These are phyloP conservation scores for Seira musarum DNA, from an alignment of 2,888 invertebrate species.

Conservation along the genomic window DNA sequence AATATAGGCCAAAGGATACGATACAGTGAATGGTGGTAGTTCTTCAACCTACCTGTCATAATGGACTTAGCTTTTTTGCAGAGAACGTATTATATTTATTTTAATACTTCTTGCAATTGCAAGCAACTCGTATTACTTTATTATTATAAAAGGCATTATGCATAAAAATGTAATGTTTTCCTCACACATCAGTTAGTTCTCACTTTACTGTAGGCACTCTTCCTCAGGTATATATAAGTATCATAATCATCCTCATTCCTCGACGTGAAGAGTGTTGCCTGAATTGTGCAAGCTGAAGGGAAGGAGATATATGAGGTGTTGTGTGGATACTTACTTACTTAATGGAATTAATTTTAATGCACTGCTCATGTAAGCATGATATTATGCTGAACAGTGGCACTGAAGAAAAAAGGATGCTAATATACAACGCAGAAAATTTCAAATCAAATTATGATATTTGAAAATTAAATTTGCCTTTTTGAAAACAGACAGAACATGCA, in stretches of 20 bases:
- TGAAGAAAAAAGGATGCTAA: neutral
- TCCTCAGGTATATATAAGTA: neutral
- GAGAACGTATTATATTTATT: too few relatives aligned
- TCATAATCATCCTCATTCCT: too few relatives aligned
- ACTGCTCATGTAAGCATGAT: conserved; percentile 6
- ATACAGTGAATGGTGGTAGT: neutral
- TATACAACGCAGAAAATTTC: conserved; percentile 8
- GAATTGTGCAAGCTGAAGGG: too few relatives aligned
- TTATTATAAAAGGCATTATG: neutral
- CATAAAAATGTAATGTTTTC: neutral
- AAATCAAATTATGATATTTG: conserved; percentile 1
- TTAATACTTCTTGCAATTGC: too few relatives aligned
- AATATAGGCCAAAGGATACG: neutral
- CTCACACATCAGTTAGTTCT: neutral
- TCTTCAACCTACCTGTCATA: neutral
- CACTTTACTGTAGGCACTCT: neutral
- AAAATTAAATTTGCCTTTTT: neutral
- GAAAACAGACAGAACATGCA: too few relatives aligned
- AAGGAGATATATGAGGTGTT: too few relatives aligned
- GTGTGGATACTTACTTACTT: neutral
- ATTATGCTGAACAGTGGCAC: neutral
- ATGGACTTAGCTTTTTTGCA: neutral
- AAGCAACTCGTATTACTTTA: neutral
- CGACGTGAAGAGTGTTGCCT: too few relatives aligned
- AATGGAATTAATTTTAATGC: conserved; percentile 5